Percentiles rank a stretch among this genome's conserved stretches.
These are phyloP conservation scores for Meloidogyne chitwoodi DNA, from an alignment of 1,140 invertebrate species.

Conservation along the genomic window DNA sequence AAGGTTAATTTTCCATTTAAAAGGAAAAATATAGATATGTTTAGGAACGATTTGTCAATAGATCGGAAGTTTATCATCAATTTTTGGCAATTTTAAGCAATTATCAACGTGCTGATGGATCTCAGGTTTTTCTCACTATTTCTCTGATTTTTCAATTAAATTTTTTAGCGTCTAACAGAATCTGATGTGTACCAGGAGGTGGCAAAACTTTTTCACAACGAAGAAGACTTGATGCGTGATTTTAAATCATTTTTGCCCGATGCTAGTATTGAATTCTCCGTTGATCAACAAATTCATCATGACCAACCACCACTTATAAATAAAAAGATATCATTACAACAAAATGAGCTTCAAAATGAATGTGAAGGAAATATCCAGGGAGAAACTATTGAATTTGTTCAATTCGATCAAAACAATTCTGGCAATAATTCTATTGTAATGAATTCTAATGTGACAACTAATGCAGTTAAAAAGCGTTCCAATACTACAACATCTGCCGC, in stretches of 20 bases:
- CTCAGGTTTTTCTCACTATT: constrained; percentile 5
- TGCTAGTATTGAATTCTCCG: constrained; percentile 19
- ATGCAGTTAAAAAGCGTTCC: neutral
- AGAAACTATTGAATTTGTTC: neutral
- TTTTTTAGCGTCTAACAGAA: constrained; percentile 19
- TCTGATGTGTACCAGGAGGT: constrained; percentile 27
- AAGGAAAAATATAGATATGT: neutral
- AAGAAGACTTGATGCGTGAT: constrained; percentile 36
- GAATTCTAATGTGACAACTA: neutral
- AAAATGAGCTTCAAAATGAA: neutral
- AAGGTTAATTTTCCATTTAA: constrained; percentile 8
- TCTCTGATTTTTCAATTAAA: too few relatives aligned
- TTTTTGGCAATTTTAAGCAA: constrained; percentile 32
- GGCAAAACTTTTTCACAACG: constrained; percentile 24
- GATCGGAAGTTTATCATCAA: constrained; percentile 33
- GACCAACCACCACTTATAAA: neutral
- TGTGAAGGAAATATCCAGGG: neutral
- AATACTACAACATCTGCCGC: neutral
- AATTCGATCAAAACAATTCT: neutral
- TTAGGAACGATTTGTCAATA: constrained; percentile 30
- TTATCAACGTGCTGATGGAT: constrained; percentile 17
- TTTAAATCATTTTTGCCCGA: constrained; percentile 39
- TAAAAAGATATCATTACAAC: neutral
- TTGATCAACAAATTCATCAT: neutral
- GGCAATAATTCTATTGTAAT: neutral